A percentile compares a stretch with the other conserved stretches of the same genome.
These are phyloP conservation scores for Zaprionus africanus DNA, from an alignment of 1,140 invertebrate species.

Conservation along the genomic window DNA sequence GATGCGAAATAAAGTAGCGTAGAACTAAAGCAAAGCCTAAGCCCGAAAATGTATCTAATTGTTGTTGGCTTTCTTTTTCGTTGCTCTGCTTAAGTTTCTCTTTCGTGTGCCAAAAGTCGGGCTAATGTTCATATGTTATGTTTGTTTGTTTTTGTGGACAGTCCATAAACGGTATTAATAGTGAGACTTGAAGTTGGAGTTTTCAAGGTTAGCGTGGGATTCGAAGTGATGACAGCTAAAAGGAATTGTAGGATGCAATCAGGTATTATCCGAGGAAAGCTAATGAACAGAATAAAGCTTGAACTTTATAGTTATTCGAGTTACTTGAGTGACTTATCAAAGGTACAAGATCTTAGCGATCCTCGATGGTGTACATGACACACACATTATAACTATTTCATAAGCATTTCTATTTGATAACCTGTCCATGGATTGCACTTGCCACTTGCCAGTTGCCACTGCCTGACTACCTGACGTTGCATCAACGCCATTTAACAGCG, in stretches of 20 bases:
- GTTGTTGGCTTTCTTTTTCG: constrained; percentile 69
- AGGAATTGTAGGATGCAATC: background rate
- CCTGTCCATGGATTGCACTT: constrained; percentile 33
- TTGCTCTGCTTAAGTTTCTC: constrained; percentile 66
- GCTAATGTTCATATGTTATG: constrained; percentile 51
- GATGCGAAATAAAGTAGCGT: constrained; percentile 73
- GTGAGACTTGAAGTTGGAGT: constrained; percentile 31
- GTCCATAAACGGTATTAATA: constrained; percentile 35
- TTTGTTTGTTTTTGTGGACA: constrained; percentile 18
- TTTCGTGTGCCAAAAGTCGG: constrained; percentile 68
- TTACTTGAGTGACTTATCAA: background rate
- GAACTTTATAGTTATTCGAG: too few relatives aligned
- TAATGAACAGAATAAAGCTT: background rate
- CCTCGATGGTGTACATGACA: background rate
- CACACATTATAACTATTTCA: constrained; percentile 15
- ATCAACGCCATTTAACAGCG: constrained; percentile 72
- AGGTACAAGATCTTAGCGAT: background rate
- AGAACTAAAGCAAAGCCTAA: constrained; percentile 76
- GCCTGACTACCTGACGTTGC: constrained; percentile 61
- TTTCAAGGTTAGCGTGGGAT: constrained; percentile 52
- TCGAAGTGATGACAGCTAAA: constrained; percentile 19
- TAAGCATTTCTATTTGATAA: constrained; percentile 49
- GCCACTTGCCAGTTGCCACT: constrained; percentile 1
- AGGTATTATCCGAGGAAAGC: background rate
- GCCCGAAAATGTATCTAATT: constrained; percentile 77